Base-by-base conservation (phyloP, 2,113 vertebrate species). In the Rhinoptilus africanus region DNA sequence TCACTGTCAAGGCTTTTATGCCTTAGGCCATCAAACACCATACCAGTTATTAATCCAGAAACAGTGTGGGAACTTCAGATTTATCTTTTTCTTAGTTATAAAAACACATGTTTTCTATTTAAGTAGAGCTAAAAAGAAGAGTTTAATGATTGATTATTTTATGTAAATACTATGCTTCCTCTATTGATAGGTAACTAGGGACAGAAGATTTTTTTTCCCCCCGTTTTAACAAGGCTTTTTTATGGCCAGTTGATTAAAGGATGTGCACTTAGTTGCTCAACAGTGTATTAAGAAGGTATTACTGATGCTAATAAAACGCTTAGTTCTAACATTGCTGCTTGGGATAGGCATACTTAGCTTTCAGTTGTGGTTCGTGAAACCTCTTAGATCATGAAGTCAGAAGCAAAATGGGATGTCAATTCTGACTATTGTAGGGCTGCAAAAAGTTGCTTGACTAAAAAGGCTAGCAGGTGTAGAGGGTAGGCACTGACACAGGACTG, bases 231-330 rank as follows among this genome's bases (percentile, higher is more conserved):
- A 93, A 59, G 41, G 51, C 89, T 96, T 97, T 35, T 92, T 78
- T 79, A 59, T 53, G 78, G 34, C 26, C 17, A 54, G 63, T 86
- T 93, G 83, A 96, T 94, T 90, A 96, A 71, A 91, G 93, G 81
- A 93, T 93, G 77, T 92, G 85, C 39, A 48, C 83, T 95, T 93
- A 45, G 93, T 95, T 95, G 92, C 95, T 96, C 79, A 95, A 90
- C 79, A 83, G 66, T 74, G 51, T 87, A 85, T 96, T 95, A 94
- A 97, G 96, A 95, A 97, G 94, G 89, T 97, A 95, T 95, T 98
- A 95, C 85, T 95, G 93, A 81, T 93, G 92, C 89, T 96, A 95
- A 88, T 95, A 88, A 93, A 93, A 82, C 60, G 71, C 92, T 75
- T 91, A 10, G 75, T 86, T 89, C 81, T 88, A 83, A 26, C 53